Evolutionary conservation across 2,888 invertebrate genomes (phyloP).

Genomic region (Melanchra persicariae): DNA sequence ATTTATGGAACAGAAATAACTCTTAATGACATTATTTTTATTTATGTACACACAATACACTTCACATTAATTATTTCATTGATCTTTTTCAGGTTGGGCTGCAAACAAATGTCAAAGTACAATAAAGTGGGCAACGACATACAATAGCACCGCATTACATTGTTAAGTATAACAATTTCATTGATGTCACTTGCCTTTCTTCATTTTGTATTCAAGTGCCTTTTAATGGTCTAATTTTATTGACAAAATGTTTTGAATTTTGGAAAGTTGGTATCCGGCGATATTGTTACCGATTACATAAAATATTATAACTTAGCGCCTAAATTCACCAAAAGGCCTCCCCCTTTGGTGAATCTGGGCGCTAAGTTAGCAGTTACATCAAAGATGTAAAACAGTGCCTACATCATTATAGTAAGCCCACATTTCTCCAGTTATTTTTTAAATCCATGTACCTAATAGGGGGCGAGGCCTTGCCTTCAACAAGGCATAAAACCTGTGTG

Average conservation of each 20-base stretch:
- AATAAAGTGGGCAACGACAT: neutral
- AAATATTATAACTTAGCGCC: no score
- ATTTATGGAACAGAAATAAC: neutral
- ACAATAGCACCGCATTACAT: conserved; percentile 8
- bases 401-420: no score
- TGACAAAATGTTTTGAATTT: neutral
- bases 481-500: no score
- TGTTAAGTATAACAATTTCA: conserved; percentile 25
- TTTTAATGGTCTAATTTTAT: neutral
- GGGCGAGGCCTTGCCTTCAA: no score
- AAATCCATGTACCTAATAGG: no score
- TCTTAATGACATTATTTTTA: neutral
- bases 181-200: conserved; percentile 21
- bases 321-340: no score
- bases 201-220: neutral
- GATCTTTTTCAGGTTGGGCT: neutral
- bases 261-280: neutral
- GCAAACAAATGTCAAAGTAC: neutral
- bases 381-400: no score
- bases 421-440: no score
- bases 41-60: neutral
- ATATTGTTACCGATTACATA: neutral
- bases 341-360: no score
- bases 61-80: conserved; percentile 8
- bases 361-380: no score